Conservation (phyloP, 92 coral and sea anemone genomes). For the Nematostella vectensis region DNA sequence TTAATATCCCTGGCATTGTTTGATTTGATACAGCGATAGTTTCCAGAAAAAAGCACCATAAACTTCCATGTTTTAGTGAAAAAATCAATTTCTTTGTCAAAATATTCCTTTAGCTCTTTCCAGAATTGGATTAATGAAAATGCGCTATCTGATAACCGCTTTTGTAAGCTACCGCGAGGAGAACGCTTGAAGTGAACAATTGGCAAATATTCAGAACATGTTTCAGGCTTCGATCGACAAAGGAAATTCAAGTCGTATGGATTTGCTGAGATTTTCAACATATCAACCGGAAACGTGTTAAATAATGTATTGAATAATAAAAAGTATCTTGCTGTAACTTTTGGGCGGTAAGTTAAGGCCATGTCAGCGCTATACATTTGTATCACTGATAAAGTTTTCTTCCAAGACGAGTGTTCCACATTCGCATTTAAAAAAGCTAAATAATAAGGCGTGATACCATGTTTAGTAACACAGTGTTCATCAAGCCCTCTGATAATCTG, state of each 20-base stretch:
- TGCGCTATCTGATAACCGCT: too few species aligned
- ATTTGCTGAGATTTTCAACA: not conserved
- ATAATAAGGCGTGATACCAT: constrained; percentile 19
- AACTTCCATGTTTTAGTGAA: too few species aligned
- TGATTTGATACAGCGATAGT: too few species aligned
- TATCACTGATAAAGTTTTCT: constrained; percentile 5
- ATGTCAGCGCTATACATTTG: constrained; percentile 3
- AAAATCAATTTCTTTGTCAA: too few species aligned
- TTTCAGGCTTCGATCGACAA: not conserved
- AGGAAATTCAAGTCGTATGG: not conserved
- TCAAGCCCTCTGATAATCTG: constrained; percentile 6
- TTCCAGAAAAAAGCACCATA: too few species aligned
- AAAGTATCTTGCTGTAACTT: constrained; percentile 17
- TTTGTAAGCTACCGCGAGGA: too few species aligned
- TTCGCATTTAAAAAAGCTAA: constrained; percentile 26
- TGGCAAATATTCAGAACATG: too few species aligned
- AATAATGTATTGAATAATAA: constrained; percentile 14
- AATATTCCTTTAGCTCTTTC: too few species aligned
- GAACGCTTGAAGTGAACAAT: too few species aligned
- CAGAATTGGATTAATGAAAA: too few species aligned
- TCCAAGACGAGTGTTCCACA: constrained; percentile 17
- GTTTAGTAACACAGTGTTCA: constrained; percentile 16
- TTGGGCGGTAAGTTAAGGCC: constrained; percentile 2
- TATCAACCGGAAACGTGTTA: constrained; percentile 10
- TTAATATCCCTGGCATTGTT: too few species aligned